A percentile compares a stretch with the other conserved stretches of the same genome.
Conservation (phyloP, 2,797 vertebrate species). For the Catostomus latipinnis region DNA sequence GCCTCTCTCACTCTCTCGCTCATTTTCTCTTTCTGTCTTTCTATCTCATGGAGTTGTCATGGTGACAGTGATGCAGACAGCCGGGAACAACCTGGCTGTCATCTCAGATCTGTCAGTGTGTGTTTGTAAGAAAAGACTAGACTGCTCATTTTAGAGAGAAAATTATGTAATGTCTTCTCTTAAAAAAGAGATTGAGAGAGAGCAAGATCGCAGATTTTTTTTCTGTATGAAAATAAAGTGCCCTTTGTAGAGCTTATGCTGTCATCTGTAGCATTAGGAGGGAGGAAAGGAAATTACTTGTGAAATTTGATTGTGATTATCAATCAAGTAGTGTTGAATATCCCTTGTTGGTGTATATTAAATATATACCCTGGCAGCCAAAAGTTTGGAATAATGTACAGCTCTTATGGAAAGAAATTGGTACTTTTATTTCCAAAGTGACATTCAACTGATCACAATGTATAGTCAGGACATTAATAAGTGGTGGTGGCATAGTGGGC, state of each 20-base stretch:
- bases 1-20: conserved; percentile 1
- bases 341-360: not conserved
- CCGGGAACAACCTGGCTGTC: conserved; percentile 87
- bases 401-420: too few species aligned
- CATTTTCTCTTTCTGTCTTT: conserved; percentile 13
- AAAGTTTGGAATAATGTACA: too few species aligned
- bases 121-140: conserved; percentile 48
- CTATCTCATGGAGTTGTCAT: conserved; percentile 86
- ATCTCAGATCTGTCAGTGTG: conserved; percentile 74
- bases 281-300: not conserved
- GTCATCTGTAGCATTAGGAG: not conserved
- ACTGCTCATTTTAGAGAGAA: conserved; percentile 69
- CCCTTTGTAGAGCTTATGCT: not conserved
- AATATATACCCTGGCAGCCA: too few species aligned
- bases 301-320: not conserved
- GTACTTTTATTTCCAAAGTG: too few species aligned
- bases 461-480: too few species aligned
- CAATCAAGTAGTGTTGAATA: not conserved
- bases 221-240: conserved; percentile 6
- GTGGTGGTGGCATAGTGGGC: too few species aligned
- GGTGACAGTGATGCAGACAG: conserved; percentile 97
- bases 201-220: not conserved
- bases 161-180: conserved; percentile 79
- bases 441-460: too few species aligned
- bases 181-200: conserved; percentile 41